Conservation (phyloP, 2,113 vertebrate genomes). For the Cyanoliseus patagonus region DNA sequence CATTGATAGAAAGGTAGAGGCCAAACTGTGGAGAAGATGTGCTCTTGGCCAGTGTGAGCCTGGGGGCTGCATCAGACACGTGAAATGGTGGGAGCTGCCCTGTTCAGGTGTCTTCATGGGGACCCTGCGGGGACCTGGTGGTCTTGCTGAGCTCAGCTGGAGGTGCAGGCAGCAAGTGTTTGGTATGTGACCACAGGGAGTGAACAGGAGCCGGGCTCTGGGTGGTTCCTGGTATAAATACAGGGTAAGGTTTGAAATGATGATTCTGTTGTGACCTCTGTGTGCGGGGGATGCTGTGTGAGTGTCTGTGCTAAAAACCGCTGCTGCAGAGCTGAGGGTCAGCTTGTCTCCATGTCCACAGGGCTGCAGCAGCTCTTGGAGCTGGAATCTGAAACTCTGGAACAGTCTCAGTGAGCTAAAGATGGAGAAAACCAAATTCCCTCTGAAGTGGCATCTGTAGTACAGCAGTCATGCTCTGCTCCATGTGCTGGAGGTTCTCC, state of each 20-base stretch:
- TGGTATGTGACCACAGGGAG: not conserved
- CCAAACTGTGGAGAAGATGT: not conserved
- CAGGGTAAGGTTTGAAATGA: not conserved
- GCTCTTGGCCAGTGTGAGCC: not conserved
- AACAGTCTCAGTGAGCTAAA: not conserved
- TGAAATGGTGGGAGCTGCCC: too few relatives aligned
- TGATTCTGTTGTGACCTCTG: not conserved
- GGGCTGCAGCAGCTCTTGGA: not conserved
- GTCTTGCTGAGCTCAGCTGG: not conserved
- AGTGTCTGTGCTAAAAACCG: not conserved
- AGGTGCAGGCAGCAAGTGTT: not conserved
- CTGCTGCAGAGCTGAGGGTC: not conserved
- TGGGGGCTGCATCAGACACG: fast-evolving
- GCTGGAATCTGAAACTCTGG: not conserved
- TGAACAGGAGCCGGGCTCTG: not conserved
- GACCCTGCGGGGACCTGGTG: not conserved
- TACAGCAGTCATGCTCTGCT: not conserved
- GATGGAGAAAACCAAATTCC: not conserved
- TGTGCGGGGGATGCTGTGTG: fast-evolving
- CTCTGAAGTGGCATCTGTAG: not conserved
- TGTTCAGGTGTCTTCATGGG: not conserved
- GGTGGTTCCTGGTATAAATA: not conserved
- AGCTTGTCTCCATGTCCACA: fast-evolving
- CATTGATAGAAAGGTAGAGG: too few relatives aligned
- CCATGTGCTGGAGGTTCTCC: not conserved